Evolutionary conservation across 2,888 invertebrate genomes (phyloP).

Genomic region (Aleiodes testaceus): DNA sequence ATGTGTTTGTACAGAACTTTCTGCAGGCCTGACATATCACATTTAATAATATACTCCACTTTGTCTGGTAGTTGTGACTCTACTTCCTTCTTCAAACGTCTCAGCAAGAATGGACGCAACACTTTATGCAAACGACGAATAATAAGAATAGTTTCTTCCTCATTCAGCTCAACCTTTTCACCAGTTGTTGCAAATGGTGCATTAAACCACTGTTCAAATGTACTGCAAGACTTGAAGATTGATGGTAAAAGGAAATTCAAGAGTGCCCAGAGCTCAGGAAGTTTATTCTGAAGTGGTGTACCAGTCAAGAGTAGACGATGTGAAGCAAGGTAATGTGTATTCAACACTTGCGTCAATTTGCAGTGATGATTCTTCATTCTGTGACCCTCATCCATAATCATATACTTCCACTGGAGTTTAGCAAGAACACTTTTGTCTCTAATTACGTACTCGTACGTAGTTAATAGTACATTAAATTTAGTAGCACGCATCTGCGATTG

Average conservation of each 20-base stretch:
- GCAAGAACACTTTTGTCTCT: slow-evolving; percentile 97
- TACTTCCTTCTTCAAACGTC: slow-evolving; percentile 98
- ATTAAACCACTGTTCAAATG: slow-evolving; percentile 99
- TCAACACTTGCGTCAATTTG: slow-evolving; percentile 97
- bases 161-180: slow-evolving; percentile 98
- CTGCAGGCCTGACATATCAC: slow-evolving; percentile 98
- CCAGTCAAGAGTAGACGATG: slow-evolving; percentile 96
- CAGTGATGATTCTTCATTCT: slow-evolving; percentile 99
- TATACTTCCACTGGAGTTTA: slow-evolving; percentile 99
- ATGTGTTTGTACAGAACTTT: slow-evolving; percentile 96
- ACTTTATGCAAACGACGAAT: slow-evolving; percentile 99
- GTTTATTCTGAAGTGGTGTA: slow-evolving; percentile 97
- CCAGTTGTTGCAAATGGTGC: slow-evolving; percentile 99
- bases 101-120: slow-evolving; percentile 94
- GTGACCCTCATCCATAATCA: slow-evolving; percentile 99
- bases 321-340: slow-evolving; percentile 97
- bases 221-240: slow-evolving; percentile 98
- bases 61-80: slow-evolving; percentile 99
- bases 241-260: slow-evolving; percentile 98
- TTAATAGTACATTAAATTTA: slow-evolving; percentile 98
- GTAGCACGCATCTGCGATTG: slow-evolving; percentile 92
- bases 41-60: slow-evolving; percentile 98
- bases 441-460: slow-evolving; percentile 99
- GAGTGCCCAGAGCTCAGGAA: slow-evolving; percentile 98
- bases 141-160: slow-evolving; percentile 99